These are phyloP conservation scores for Ochropleura plecta DNA, from an alignment of 2,888 invertebrate genomes.

Conservation along the genomic window DNA sequence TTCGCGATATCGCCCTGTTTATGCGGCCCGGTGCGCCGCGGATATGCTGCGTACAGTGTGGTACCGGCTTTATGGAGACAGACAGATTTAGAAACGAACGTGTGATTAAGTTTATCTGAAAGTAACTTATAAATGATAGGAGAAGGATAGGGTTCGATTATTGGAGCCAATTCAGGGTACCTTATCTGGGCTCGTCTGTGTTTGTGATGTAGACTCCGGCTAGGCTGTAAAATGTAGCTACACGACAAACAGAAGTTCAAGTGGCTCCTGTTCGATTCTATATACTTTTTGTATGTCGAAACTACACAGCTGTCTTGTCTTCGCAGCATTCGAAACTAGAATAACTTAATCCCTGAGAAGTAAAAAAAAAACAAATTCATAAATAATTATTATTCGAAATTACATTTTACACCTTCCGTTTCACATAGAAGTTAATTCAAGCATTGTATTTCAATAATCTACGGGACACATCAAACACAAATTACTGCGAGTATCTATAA, in stretches of 20 bases:
- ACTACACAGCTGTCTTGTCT: not conserved
- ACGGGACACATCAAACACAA: conserved; percentile 36
- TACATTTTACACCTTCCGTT: conserved; percentile 33
- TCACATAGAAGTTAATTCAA: conserved; percentile 35
- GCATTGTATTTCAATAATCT: conserved; percentile 48
- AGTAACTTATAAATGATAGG: conserved; percentile 53
- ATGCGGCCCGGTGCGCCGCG: conserved; percentile 78
- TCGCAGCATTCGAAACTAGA: not conserved
- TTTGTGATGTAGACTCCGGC: conserved; percentile 15
- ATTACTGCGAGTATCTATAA: conserved; percentile 48
- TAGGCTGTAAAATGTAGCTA: not conserved
- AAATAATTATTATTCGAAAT: conserved; percentile 18
- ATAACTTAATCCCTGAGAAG: not conserved
- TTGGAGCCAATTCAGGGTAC: conserved; percentile 8
- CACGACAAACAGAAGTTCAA: conserved; percentile 10
- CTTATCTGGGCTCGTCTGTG: conserved; percentile 24
- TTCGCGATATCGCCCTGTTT: conserved; percentile 80
- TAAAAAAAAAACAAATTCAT: not conserved
- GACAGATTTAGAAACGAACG: conserved; percentile 50
- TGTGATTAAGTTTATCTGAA: conserved; percentile 49
- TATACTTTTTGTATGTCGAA: not conserved
- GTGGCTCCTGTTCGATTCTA: conserved; percentile 3
- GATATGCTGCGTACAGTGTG: conserved; percentile 59
- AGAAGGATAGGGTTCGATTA: conserved; percentile 8
- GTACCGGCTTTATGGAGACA: conserved; percentile 51